Evolutionary conservation across 2,113 vertebrate species (phyloP), one percentile per base, ranked within the genome.

Genomic region (Potamarius usumacintae): DNA sequence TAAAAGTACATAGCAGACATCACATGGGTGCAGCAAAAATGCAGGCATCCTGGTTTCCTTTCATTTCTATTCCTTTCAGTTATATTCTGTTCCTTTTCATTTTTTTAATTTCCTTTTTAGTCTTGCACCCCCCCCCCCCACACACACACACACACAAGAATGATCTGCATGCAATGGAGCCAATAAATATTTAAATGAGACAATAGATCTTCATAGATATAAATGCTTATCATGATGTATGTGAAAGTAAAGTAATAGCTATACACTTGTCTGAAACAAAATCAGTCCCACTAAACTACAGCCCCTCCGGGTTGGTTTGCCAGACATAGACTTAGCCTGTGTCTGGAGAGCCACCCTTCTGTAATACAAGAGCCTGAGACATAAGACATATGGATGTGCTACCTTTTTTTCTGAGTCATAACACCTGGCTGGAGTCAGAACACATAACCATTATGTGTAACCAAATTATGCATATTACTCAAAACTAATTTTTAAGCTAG

Each of bases 1-100:
- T 65, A 85, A 86, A 87, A 82, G 72, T 30, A 48, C 52, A 80
- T 22, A 87, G 55, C 86, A 82, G 86, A 82, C 65, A 18, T 71
- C 22, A 62, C 34, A 60, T 34, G 53, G 18, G 42, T 74, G 53
- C 57, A 80, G 62, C 76, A 86, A 67, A 81, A 87, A 22, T 87
- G 53, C 11, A 25, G 34, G 7, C 53, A 87, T 50, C 58, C 15
- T 74, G 18, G 42, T 48, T 82, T 82, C 42, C 53, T 62, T 82
- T 63, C 17, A 76, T 83, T 71, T 72, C 30, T 71, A 65, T 82
- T 15, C 17, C 74, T 57, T 67, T 86, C n/a, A 57, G 63, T 48
- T 14, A 82, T 62, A 48, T 82, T 82, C 1, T 34, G 27, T 81
- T 60, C 27, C 30, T 52, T 69, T 69, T 30, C 7, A 30, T 83